Conservation (phyloP, 2,113 vertebrate genomes). For the Ctenodactylus gundi region DNA sequence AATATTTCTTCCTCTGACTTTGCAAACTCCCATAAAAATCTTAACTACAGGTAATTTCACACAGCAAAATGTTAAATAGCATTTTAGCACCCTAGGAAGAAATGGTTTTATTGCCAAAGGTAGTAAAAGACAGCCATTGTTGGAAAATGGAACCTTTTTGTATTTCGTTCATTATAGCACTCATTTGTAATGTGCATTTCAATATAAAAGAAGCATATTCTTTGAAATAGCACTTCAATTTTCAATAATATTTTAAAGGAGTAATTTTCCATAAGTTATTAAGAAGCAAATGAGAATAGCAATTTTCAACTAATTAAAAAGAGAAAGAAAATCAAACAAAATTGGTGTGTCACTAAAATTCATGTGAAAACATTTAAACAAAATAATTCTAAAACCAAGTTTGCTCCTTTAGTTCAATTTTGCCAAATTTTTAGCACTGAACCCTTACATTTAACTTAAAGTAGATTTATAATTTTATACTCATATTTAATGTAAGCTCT, state of each 20-base stretch:
- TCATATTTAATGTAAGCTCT: background rate
- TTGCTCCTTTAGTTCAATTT: background rate
- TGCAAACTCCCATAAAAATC: background rate
- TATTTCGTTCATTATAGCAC: background rate
- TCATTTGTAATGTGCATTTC: background rate
- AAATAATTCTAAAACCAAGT: background rate
- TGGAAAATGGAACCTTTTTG: background rate
- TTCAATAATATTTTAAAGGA: constrained; percentile 17
- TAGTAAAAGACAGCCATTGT: background rate
- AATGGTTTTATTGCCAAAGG: background rate
- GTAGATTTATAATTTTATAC: background rate
- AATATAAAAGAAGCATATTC: background rate
- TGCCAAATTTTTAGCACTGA: background rate
- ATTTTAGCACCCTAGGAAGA: constrained; percentile 28
- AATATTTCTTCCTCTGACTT: background rate
- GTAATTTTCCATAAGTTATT: background rate
- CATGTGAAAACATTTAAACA: constrained; percentile 39
- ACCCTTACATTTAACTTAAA: background rate
- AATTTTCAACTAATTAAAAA: background rate
- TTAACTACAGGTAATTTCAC: constrained; percentile 20
- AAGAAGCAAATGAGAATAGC: constrained; percentile 5
- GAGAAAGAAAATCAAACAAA: background rate
- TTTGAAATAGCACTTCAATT: background rate
- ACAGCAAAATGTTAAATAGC: constrained; percentile 45
- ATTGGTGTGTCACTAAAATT: background rate